Conservation (phyloP, 2,797 vertebrate species). For the Phataginus tricuspis region DNA sequence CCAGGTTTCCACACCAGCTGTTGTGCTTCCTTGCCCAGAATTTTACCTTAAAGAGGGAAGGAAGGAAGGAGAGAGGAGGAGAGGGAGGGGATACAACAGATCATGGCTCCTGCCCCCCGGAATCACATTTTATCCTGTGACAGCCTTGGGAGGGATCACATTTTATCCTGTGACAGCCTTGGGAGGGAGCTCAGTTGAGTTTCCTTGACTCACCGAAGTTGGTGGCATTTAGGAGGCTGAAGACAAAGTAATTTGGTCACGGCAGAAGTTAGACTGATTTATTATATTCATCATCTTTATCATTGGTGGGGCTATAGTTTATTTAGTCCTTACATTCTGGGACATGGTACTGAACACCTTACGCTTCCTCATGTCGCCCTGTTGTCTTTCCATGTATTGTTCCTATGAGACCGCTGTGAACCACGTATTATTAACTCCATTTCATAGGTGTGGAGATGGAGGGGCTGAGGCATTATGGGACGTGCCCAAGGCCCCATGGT, state of each 20-base stretch:
- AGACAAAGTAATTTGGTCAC: neutral
- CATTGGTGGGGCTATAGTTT: neutral
- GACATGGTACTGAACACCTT: accelerated
- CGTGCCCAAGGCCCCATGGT: too few relatives aligned
- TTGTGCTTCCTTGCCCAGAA: neutral
- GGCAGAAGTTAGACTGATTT: too few relatives aligned
- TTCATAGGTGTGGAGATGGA: neutral
- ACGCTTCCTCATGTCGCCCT: accelerated
- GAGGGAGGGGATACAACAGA: neutral
- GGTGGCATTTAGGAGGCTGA: neutral
- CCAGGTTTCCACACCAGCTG: neutral
- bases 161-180: too few relatives aligned
- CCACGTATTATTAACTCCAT: accelerated
- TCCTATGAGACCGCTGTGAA: neutral
- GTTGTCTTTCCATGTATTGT: accelerated
- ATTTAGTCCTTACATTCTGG: neutral
- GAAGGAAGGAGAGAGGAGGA: neutral
- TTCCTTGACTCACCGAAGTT: neutral
- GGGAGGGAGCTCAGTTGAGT: neutral
- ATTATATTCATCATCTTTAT: accelerated
- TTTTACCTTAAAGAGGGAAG: neutral
- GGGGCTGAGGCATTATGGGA: neutral
- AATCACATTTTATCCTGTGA: too few relatives aligned
- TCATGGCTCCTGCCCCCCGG: too few relatives aligned
- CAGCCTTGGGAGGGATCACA: neutral